Evolutionary conservation across 2,797 vertebrate genomes (phyloP).

Genomic region (Chloroceryle inda): DNA sequence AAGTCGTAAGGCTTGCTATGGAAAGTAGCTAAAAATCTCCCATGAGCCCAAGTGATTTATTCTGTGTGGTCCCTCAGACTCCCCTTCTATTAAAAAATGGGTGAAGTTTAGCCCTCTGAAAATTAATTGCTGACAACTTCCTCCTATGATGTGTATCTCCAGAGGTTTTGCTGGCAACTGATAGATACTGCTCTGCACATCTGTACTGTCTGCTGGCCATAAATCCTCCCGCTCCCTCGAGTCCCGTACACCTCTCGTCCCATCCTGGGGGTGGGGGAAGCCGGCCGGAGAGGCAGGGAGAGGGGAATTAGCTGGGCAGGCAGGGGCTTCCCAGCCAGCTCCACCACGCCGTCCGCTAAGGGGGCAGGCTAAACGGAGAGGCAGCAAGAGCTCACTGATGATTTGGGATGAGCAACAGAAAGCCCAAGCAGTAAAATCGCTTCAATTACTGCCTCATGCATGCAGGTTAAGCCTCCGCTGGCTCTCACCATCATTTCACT

Average conservation of each 20-base stretch:
- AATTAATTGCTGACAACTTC: constrained; percentile 67
- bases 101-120: constrained; percentile 58
- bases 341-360: background rate
- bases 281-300: constrained; percentile 22
- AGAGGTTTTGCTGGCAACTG: constrained; percentile 57
- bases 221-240: constrained; percentile 42
- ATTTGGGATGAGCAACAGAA: background rate
- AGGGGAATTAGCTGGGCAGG: background rate
- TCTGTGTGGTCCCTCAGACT: constrained; percentile 36
- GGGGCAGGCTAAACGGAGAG: background rate
- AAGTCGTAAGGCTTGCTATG: background rate
- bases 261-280: background rate
- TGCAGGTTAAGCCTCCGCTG: background rate
- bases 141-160: constrained; percentile 39
- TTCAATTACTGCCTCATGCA: background rate
- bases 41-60: constrained; percentile 42
- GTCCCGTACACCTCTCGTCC: background rate
- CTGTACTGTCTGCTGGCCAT: constrained; percentile 47
- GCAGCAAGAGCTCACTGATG: background rate
- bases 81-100: constrained; percentile 64
- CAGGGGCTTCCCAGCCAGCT: background rate
- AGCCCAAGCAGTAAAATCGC: background rate
- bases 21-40: constrained; percentile 1
- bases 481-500: background rate
- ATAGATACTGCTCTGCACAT: constrained; percentile 56